Evolutionary conservation across 2,113 vertebrate genomes (phyloP), one percentile per base, ranked within the genome.

Genomic region (Patagioenas fasciata): DNA sequence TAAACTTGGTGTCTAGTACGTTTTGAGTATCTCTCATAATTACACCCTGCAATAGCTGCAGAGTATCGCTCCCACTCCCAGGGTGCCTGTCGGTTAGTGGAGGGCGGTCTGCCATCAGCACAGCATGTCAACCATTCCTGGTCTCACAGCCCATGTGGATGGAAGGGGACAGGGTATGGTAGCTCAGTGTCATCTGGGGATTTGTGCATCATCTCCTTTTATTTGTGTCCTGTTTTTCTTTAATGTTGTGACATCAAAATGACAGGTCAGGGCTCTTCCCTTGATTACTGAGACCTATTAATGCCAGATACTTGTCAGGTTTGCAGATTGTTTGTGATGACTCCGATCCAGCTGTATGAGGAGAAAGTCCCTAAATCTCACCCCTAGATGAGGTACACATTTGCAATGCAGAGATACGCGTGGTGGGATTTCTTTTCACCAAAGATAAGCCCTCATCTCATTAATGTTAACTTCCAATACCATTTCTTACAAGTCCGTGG

Each of bases 1-100:
- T 8, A 69, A 80, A 34, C 11, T 56, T 4, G 2, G 15, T 44
- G 10, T 38, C 44, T 3, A 3, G 38, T 2, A 2, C 25, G n/a
- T 84, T 85, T 70, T 60, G 21, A 17, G 10, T 36, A 10, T 44
- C 34, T 36, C 28, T 62, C 36, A 58, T 36, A 80, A 58, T 69
- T 15, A 36, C 1, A 20, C 4, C 29, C 29, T n/a, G 32, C 29
- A 53, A 29, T 26, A 67, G 78, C 53, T 81, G 23, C 38, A 74
- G 69, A 67, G 26, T 24, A 53, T 5, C 0, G 3, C 11, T 89
- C 13, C 34, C 7, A 11, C 61, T 75, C 13, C 42, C 26, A 36
- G 42, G 15, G 38, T 17, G 58, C 34, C 34, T 60, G 32, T 64
- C 57, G 38, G 29, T 15, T 80, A 42, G 40, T 53, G 60, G 38